Evolutionary conservation across 37 sponge, comb jelly and placozoan genomes (phyloP).

Genomic region (Chondrilla cf. caribensis): DNA sequence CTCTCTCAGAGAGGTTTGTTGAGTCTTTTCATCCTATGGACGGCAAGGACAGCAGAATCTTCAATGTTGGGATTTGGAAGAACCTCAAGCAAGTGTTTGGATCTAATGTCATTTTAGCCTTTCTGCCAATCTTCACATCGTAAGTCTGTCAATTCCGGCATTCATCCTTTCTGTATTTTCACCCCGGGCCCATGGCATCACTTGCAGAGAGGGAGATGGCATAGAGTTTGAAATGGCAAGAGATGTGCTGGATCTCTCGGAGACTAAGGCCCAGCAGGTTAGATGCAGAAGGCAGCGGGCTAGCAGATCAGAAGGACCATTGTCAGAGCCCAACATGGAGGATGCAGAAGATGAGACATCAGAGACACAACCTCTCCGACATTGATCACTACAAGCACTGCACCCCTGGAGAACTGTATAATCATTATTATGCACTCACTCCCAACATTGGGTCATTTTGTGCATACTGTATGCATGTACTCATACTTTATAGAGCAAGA

Average conservation of each 20-base stretch:
- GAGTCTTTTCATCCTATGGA: slow-evolving; percentile 37
- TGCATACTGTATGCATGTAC: too few species aligned
- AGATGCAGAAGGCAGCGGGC: too few species aligned
- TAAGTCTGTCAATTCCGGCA: neutral
- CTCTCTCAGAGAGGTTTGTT: slow-evolving; percentile 57
- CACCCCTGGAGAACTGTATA: too few species aligned
- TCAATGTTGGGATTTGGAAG: slow-evolving; percentile 43
- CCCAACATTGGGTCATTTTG: too few species aligned
- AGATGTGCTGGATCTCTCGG: neutral
- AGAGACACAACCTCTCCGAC: neutral
- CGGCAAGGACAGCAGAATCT: slow-evolving; percentile 33
- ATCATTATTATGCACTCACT: too few species aligned
- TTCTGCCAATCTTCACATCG: slow-evolving; percentile 66
- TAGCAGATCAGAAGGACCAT: too few species aligned
- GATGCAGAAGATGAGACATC: neutral
- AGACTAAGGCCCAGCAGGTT: neutral
- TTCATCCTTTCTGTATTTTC: neutral
- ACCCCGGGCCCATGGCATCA: too few species aligned
- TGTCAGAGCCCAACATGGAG: neutral
- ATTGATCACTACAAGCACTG: too few species aligned
- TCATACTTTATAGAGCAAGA: too few species aligned
- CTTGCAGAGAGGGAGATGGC: slow-evolving; percentile 11
- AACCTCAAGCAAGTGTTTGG: slow-evolving; percentile 79
- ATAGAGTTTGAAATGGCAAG: neutral
- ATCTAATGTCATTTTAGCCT: slow-evolving; percentile 30